Conservation (phyloP, 2,797 vertebrate genomes). For the Pseudopleuronectes americanus region DNA sequence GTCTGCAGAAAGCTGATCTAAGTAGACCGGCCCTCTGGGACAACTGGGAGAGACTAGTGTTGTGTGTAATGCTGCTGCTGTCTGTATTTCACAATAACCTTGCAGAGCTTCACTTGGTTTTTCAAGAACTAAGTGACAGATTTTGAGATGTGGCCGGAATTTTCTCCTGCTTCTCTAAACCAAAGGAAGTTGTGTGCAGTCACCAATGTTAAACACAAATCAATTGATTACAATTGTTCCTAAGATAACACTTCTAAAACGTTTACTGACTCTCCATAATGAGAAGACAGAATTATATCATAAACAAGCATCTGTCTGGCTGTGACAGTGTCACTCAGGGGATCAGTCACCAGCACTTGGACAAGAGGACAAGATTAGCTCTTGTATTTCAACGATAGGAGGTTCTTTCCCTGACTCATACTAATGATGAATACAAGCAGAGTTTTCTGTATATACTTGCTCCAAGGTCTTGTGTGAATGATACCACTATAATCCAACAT, state of each 20-base stretch:
- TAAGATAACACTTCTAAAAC: too few relatives aligned
- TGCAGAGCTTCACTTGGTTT: too few relatives aligned
- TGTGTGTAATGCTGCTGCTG: slow-evolving; percentile 1
- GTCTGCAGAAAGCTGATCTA: slow-evolving; percentile 41
- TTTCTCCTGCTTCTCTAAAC: too few relatives aligned
- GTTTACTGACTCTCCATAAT: neutral
- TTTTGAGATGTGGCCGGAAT: too few relatives aligned
- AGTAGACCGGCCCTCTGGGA: slow-evolving; percentile 28
- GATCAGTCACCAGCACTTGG: slow-evolving; percentile 47
- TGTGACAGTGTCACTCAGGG: slow-evolving; percentile 29
- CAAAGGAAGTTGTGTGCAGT: too few relatives aligned
- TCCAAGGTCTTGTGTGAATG: too few relatives aligned
- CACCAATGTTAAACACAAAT: too few relatives aligned
- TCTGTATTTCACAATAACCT: neutral
- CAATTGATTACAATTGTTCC: too few relatives aligned
- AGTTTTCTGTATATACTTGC: neutral
- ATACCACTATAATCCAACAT: neutral
- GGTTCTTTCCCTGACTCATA: neutral
- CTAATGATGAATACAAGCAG: neutral
- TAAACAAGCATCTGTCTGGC: slow-evolving; percentile 3
- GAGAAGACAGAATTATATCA: neutral
- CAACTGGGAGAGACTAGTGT: neutral
- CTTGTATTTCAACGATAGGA: slow-evolving; percentile 22
- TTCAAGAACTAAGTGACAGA: too few relatives aligned
- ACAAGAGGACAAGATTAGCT: slow-evolving; percentile 24